Base-by-base conservation (phyloP, 2,888 invertebrate species). In the Zele albiditarsus region DNA sequence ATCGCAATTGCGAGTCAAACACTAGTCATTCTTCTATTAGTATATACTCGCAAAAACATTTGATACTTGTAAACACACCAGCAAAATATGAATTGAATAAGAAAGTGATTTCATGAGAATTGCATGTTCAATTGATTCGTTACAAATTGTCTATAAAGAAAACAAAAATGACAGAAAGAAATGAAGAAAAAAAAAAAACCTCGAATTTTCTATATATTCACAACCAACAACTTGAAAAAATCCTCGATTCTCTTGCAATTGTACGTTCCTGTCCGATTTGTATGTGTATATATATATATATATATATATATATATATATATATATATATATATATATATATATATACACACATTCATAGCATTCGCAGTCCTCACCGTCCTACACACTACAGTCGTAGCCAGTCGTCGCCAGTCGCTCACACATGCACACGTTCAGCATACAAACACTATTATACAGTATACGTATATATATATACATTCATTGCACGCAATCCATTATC, bases 11-110 rank as follows among this genome's bases (percentile, higher is more conserved):
- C 63, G n/a, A 33, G 16, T 63, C n/a, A 60, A n/a, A 60, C 60
- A 28, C 60, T 60, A 12, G 60, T 60, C 60, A 63, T 38, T 20
- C 63, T 63, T n/a, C 23, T 53, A 53, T 53, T 53, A 20, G 20
- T 38, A 38, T 38, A 38, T 20, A 53, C 53, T 20, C 53, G 53
- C 53, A 53, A 53, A 20, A 49, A 49, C 49, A 53, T 53, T 53
- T 20, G 5, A 53, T 20, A 53, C 8, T 53, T 10, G 20, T 53
- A n/a, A 4, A n/a, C 53, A 53, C 53, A 53, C 1, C 6, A 23
- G 0, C 10, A 20, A 4, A 23, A 53, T 53, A 53, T 53, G 23
- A 20, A 53, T 53, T 20, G 3, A 53, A 53, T 10, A 5, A 8
- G 8, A 53, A 4, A 53, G 8, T 53, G 3, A 53, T 23, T 53